These are phyloP conservation scores for Telmatochromis brachygnathus DNA, from an alignment of 2,113 vertebrate species.

Conservation along the genomic window DNA sequence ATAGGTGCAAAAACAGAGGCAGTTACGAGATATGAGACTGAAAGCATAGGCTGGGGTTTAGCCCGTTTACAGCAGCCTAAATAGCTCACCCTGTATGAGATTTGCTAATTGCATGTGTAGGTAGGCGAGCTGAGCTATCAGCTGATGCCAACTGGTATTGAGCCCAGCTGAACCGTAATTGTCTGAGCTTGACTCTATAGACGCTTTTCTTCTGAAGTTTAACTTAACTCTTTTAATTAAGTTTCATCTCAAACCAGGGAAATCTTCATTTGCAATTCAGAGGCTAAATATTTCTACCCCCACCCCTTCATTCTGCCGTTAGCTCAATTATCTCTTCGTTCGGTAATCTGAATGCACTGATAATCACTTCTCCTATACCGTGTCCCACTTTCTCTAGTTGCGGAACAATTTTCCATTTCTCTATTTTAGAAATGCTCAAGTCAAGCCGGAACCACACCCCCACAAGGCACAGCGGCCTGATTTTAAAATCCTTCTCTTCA, in stretches of 20 bases:
- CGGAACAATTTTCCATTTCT: constrained; percentile 9
- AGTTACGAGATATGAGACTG: not conserved
- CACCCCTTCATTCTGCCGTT: not conserved
- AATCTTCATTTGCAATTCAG: constrained; percentile 11
- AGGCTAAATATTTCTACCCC: not conserved
- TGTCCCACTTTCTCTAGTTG: constrained; percentile 47
- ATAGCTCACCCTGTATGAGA: not conserved
- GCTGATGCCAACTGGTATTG: not conserved
- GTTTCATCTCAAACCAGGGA: not conserved
- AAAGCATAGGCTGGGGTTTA: not conserved
- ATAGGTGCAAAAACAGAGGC: not conserved
- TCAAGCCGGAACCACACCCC: not conserved
- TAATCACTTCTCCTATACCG: constrained; percentile 34
- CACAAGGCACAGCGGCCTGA: constrained; percentile 9
- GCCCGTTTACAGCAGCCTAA: not conserved
- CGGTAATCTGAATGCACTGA: constrained; percentile 19
- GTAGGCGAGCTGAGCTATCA: not conserved
- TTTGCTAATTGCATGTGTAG: not conserved
- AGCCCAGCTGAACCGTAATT: not conserved
- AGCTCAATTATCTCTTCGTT: constrained; percentile 35
- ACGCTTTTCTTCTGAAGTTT: not conserved
- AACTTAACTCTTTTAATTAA: not conserved
- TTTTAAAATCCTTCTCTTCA: constrained; percentile 47
- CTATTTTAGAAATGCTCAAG: constrained; percentile 19
- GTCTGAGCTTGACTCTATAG: not conserved